Evolutionary conservation across 2,888 invertebrate species (phyloP).

Genomic region (Celastrina argiolus): DNA sequence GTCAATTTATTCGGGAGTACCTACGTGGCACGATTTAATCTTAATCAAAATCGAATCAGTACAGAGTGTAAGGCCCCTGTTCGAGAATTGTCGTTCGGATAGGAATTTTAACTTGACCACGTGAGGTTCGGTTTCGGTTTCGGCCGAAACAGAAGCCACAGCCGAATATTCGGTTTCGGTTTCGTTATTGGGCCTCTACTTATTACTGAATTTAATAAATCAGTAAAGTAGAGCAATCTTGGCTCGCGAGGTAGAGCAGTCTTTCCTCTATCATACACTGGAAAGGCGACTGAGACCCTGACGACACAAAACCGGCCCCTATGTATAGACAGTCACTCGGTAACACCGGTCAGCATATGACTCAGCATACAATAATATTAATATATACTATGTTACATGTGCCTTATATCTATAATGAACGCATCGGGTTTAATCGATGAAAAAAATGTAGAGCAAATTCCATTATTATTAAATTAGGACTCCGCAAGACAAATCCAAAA

Average conservation of each 20-base stretch:
- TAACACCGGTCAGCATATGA: background rate
- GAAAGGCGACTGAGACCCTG: background rate
- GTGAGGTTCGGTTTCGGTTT: too few relatives aligned
- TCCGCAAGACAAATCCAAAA: too few relatives aligned
- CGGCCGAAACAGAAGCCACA: too few relatives aligned
- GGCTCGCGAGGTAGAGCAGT: background rate
- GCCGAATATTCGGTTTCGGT: too few relatives aligned
- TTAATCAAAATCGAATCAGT: too few relatives aligned
- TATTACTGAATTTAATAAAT: background rate
- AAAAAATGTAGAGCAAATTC: too few relatives aligned
- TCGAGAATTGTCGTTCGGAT: too few relatives aligned
- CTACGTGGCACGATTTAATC: too few relatives aligned
- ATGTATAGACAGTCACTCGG: background rate
- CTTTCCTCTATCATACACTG: background rate
- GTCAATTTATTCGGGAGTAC: too few relatives aligned
- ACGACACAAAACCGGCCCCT: conserved; percentile 2
- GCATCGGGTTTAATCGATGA: background rate
- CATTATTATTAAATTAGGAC: too few relatives aligned
- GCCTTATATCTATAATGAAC: background rate
- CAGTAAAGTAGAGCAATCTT: background rate
- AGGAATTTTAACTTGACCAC: too few relatives aligned
- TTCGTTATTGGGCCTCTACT: background rate
- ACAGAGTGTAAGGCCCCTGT: too few relatives aligned
- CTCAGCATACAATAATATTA: background rate
- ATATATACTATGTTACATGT: background rate